Percentiles rank a stretch among this genome's conserved stretches.
Conservation (phyloP, 2,797 vertebrate species). For the Chiroxiphia lanceolata region DNA sequence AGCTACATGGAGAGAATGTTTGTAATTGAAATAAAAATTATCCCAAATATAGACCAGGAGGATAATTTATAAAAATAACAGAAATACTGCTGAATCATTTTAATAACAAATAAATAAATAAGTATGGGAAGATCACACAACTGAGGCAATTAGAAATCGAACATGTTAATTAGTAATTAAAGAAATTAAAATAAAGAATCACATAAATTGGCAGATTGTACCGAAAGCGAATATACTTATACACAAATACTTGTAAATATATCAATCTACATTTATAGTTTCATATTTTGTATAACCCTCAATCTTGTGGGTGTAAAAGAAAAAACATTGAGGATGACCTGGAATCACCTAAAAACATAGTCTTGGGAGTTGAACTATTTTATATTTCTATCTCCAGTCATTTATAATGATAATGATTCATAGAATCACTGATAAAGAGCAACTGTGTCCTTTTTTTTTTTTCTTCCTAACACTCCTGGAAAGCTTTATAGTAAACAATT, state of each 20-base stretch:
- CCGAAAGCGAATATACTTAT: neutral
- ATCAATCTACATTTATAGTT: neutral
- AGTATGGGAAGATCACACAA: neutral
- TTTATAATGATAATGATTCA: slow-evolving; percentile 29
- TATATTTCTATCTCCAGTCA: neutral
- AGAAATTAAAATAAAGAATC: neutral
- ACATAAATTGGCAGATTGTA: neutral
- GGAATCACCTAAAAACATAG: neutral
- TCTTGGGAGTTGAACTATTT: neutral
- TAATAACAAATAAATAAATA: neutral
- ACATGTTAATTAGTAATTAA: neutral
- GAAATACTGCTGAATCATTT: neutral
- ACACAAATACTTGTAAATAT: neutral
- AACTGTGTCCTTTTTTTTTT: slow-evolving; percentile 44
- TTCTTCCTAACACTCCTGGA: slow-evolving; percentile 45
- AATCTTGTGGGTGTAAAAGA: neutral
- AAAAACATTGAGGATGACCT: neutral
- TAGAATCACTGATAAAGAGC: slow-evolving; percentile 23
- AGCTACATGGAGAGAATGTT: slow-evolving; percentile 9
- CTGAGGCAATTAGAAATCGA: neutral
- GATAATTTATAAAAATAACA: neutral
- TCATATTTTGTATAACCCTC: neutral
- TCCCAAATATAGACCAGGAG: neutral
- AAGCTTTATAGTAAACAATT: slow-evolving; percentile 66
- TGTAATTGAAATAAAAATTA: slow-evolving; percentile 50